Percentiles rank a stretch among this genome's conserved stretches.
phyloP scores from a whole-genome alignment of 2,888 invertebrate genomes.

The Aleiodes alternator region DNA sequence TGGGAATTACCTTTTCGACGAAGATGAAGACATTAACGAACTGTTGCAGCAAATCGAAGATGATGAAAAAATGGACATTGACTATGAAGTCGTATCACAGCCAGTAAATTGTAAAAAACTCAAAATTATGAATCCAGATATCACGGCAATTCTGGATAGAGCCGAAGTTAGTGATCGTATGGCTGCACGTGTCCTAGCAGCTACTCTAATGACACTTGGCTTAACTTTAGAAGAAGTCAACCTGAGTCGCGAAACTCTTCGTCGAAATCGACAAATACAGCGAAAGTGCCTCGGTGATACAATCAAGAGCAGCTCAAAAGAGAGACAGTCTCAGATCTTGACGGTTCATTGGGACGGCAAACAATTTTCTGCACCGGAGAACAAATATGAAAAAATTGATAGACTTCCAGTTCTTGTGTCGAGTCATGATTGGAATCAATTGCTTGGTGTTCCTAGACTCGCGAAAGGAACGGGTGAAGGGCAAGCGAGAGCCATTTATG shows the following conservation, averaged over 20 bases:
- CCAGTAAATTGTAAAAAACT: neutral
- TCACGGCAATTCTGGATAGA: neutral
- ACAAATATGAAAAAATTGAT: slow-evolving; percentile 1
- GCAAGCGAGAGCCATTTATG: neutral
- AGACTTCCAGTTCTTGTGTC: slow-evolving; percentile 6
- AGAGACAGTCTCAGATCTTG: neutral
- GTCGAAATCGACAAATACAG: neutral
- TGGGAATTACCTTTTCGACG: slow-evolving; percentile 1
- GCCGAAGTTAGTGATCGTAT: slow-evolving; percentile 1
- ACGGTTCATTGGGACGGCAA: slow-evolving; percentile 11
- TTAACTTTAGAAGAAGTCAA: neutral
- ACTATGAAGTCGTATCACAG: neutral
- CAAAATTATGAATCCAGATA: neutral
- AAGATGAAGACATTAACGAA: neutral
- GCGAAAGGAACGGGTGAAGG: neutral
- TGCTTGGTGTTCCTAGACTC: slow-evolving; percentile 5
- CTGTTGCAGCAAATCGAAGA: slow-evolving; percentile 1
- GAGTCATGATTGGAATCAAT: slow-evolving; percentile 5
- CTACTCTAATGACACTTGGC: neutral
- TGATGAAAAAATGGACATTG: neutral
- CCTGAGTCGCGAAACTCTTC: slow-evolving; percentile 10
- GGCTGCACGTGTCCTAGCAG: neutral
- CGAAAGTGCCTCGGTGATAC: neutral
- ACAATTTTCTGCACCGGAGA: neutral
- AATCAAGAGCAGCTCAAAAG: neutral